A percentile compares a stretch with the other conserved stretches of the same genome.
Evolutionary conservation across 2,888 invertebrate genomes (phyloP).

Genomic region (Dasypolia templi): DNA sequence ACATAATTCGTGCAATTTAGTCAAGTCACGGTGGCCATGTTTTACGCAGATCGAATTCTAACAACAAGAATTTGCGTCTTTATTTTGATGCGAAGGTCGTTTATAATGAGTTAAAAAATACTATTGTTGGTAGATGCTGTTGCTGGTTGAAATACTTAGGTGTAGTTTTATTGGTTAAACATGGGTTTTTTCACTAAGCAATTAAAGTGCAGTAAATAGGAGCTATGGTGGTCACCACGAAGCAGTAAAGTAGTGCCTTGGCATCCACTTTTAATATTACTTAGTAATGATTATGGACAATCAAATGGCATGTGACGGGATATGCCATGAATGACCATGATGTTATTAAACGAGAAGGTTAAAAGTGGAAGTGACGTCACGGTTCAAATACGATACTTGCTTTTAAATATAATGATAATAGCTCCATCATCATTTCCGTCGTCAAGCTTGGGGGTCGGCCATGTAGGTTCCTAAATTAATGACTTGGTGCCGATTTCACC

Average conservation of each 20-base stretch:
- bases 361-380: background rate
- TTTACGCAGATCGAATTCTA: constrained; percentile 33
- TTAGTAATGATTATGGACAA: background rate
- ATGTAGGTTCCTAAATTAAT: background rate
- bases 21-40: constrained; percentile 17
- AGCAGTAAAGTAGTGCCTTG: background rate
- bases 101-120: constrained; percentile 35
- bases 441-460: background rate
- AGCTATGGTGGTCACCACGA: background rate
- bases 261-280: background rate
- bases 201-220: constrained; percentile 4
- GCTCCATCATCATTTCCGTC: background rate
- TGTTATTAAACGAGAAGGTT: constrained; percentile 12
- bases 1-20: constrained; percentile 12
- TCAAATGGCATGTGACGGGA: background rate
- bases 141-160: constrained; percentile 8
- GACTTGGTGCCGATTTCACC: too few species aligned
- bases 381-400: background rate
- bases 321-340: constrained; percentile 2
- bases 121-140: constrained; percentile 31
- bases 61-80: constrained; percentile 36
- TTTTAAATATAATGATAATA: constrained; percentile 1
- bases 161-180: background rate
- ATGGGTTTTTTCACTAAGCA: background rate
- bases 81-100: constrained; percentile 49